A percentile compares a stretch with the other conserved stretches of the same genome.
Evolutionary conservation across 2,888 invertebrate species (phyloP).

Genomic region (Drosophila prolongata): DNA sequence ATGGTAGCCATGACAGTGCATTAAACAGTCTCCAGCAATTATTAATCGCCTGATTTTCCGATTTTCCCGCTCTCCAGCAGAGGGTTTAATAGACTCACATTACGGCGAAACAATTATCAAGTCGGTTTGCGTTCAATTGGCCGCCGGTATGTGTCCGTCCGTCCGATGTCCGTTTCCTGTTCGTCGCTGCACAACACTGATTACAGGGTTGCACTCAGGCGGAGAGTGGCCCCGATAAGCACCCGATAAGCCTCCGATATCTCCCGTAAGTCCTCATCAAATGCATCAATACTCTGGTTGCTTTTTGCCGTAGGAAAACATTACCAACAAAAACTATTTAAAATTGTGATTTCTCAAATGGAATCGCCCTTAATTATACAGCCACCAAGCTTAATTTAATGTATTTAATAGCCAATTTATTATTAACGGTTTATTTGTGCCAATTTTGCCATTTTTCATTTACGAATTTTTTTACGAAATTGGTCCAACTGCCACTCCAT

Average conservation of each 20-base stretch:
- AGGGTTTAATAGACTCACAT: slow-evolving; percentile 29
- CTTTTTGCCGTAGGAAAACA: not conserved
- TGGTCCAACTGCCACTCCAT: too few species aligned
- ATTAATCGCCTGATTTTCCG: slow-evolving; percentile 30
- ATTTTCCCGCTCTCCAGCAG: slow-evolving; percentile 18
- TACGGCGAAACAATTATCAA: slow-evolving; percentile 48
- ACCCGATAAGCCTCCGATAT: slow-evolving; percentile 14
- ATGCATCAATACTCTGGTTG: not conserved
- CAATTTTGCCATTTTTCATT: too few species aligned
- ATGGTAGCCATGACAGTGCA: slow-evolving; percentile 66
- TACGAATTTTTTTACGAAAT: too few species aligned
- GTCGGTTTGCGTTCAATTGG: slow-evolving; percentile 45
- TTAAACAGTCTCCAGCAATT: slow-evolving; percentile 46
- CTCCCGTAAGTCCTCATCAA: slow-evolving; percentile 20
- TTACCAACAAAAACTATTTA: too few species aligned
- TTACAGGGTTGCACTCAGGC: slow-evolving; percentile 22
- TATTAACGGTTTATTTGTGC: too few species aligned
- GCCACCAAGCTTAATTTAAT: too few species aligned
- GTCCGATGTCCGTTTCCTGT: slow-evolving; percentile 14
- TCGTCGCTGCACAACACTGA: slow-evolving; percentile 37
- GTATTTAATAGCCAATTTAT: too few species aligned
- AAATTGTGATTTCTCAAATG: too few species aligned
- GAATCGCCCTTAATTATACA: too few species aligned
- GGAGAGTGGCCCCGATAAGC: not conserved
- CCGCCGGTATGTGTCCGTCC: slow-evolving; percentile 34